Evolutionary conservation across 2,797 vertebrate genomes (phyloP).

Genomic region (Microchirus variegatus): DNA sequence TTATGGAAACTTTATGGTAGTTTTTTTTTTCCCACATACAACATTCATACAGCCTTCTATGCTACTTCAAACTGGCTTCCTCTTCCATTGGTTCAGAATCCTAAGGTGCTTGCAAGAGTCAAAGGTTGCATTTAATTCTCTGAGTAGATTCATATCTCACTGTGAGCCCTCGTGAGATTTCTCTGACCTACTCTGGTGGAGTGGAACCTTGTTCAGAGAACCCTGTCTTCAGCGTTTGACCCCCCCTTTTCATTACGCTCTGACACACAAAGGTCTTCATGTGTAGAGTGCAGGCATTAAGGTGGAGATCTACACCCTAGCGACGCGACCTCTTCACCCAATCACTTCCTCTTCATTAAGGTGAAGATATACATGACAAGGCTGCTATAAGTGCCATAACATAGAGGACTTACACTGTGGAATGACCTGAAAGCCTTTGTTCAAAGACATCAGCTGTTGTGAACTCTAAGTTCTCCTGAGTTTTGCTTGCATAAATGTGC

Average conservation of each 20-base stretch:
- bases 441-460: conserved; percentile 43
- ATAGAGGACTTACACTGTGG: neutral
- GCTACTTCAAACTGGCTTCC: conserved; percentile 23
- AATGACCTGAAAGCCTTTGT: conserved; percentile 35
- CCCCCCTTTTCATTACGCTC: conserved; percentile 56
- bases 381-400: conserved; percentile 10
- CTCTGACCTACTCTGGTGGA: conserved; percentile 9
- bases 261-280: conserved; percentile 48
- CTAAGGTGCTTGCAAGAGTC: conserved; percentile 27
- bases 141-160: conserved; percentile 45
- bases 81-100: conserved; percentile 24
- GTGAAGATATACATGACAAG: conserved; percentile 20
- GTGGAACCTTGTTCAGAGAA: conserved; percentile 35
- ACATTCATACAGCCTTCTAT: neutral
- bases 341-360: conserved; percentile 44
- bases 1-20: conserved; percentile 3
- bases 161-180: conserved; percentile 37
- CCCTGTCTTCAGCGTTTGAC: conserved; percentile 51
- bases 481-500: conserved; percentile 55
- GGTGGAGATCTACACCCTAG: conserved; percentile 33
- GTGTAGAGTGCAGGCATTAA: conserved; percentile 23
- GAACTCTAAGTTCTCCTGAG: conserved; percentile 25
- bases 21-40: neutral
- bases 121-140: conserved; percentile 59
- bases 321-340: conserved; percentile 42